These are phyloP conservation scores for Luperina nickerlii DNA, from an alignment of 2,888 invertebrate genomes.

Conservation along the genomic window DNA sequence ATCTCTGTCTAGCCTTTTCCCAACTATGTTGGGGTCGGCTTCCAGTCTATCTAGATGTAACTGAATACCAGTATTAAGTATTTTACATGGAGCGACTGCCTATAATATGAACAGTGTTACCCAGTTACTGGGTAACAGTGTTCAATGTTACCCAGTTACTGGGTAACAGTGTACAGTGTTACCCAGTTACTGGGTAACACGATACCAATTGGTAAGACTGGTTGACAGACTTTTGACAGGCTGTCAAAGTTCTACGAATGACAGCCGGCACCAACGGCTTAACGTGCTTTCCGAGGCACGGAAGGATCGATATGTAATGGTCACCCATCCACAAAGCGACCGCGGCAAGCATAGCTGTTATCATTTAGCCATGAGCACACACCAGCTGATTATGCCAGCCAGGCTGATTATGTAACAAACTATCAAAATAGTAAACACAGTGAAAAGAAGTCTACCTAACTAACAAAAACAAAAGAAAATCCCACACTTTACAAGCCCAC, in stretches of 20 bases:
- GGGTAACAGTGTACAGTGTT: too few relatives aligned
- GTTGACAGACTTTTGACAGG: background rate
- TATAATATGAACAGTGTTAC: background rate
- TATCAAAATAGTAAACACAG: background rate
- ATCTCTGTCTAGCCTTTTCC: background rate
- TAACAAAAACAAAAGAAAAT: constrained; percentile 28
- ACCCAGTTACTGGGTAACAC: background rate
- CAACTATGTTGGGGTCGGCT: background rate
- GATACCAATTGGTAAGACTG: background rate
- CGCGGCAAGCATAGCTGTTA: background rate
- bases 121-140: background rate
- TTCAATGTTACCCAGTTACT: background rate
- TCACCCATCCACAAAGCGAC: background rate
- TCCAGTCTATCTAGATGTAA: background rate
- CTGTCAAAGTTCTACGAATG: background rate
- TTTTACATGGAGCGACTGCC: background rate
- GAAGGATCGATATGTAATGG: background rate
- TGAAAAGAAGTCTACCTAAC: background rate
- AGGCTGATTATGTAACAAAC: background rate
- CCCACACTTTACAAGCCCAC: constrained; percentile 33
- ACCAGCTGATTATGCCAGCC: background rate
- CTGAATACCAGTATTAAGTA: background rate
- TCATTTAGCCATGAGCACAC: background rate
- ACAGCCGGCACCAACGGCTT: background rate
- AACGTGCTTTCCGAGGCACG: background rate